Base-by-base conservation (phyloP, 2,113 vertebrate genomes). In the Suncus etruscus region DNA sequence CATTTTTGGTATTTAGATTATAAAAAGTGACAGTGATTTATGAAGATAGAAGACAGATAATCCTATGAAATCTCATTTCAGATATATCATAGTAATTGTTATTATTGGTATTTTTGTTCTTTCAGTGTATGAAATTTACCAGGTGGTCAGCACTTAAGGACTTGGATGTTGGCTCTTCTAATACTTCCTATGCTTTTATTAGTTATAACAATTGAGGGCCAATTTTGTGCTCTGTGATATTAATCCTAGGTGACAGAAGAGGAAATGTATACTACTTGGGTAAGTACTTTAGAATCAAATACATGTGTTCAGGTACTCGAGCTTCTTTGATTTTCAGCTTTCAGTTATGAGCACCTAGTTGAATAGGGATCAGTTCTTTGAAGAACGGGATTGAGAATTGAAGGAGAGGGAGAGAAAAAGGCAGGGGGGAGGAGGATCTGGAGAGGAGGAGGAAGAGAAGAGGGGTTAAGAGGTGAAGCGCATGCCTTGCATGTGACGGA, bases 1-100 rank as follows among this genome's bases (percentile, higher is more conserved):
- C 8, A 91, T 18, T 58, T 18, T 66, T 77, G 27, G 48, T 83
- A 54, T 90, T 81, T 93, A 74, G 81, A n/a, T 94, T 11, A 76
- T 22, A 72, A 69, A 51, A 93, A 86, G 11, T n/a, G 22, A 83
- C 27, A 92, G 39, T 89, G 82, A 81, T 76, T 16, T 58, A 18
- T 47, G 29, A 93, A 92, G 80, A 80, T 72, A 31, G 14, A 87
- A 74, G 65, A 32, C 48, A 69, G n/a, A 3, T 29, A 66, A 76
- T 77, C 51, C 1, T 45, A 6, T 87, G 79, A 9, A 82, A 15
- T 65, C n/a, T 6, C 29, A 58, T 77, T 75, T 66, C 66, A 51
- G 63, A n/a, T 66, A 7, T 3, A 63, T 25, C 16, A 32, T 39
- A 48, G 1, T 83, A 51, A 39, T 93, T 31, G 32, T 84, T 81